A percentile compares a stretch with the other conserved stretches of the same genome.
Evolutionary conservation across 2,888 invertebrate species (phyloP).

Genomic region (Euphydryas editha): DNA sequence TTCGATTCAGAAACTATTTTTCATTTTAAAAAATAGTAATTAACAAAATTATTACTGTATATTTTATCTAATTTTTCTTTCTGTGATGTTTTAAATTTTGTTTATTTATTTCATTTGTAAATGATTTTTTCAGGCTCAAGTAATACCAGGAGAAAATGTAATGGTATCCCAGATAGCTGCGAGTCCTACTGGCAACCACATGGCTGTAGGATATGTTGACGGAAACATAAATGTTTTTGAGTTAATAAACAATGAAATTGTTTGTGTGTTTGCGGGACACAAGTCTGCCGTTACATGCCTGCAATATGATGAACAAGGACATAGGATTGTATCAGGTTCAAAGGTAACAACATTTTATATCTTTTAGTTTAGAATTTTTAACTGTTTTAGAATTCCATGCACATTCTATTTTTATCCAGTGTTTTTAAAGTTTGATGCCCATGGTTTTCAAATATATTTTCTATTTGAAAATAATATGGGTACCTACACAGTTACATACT

Average conservation of each 20-base stretch:
- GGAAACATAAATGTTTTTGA: slow-evolving; percentile 94
- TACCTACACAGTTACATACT: too few relatives aligned
- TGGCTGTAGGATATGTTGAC: slow-evolving; percentile 96
- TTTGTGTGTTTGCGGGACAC: slow-evolving; percentile 92
- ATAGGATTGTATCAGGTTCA: slow-evolving; percentile 94
- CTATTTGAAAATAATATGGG: too few relatives aligned
- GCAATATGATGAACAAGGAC: slow-evolving; percentile 92
- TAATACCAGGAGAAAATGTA: slow-evolving; percentile 91
- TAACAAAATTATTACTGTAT: too few relatives aligned
- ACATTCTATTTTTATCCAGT: too few relatives aligned
- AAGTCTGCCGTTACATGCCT: slow-evolving; percentile 92
- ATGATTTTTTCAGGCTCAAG: slow-evolving; percentile 85
- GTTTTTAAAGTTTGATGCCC: too few relatives aligned
- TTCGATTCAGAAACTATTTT: too few relatives aligned
- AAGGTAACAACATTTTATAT: slow-evolving; percentile 81
- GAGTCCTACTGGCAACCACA: slow-evolving; percentile 89
- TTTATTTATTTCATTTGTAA: background rate
- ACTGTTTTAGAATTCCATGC: too few relatives aligned
- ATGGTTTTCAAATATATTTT: too few relatives aligned
- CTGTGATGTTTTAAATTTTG: background rate
- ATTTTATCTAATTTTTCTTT: background rate
- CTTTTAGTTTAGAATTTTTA: background rate
- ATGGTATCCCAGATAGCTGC: slow-evolving; percentile 90
- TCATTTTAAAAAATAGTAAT: too few relatives aligned
- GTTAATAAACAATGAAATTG: slow-evolving; percentile 87